These are phyloP conservation scores for Pterois miles DNA, from an alignment of 2,797 vertebrate species.

Conservation along the genomic window DNA sequence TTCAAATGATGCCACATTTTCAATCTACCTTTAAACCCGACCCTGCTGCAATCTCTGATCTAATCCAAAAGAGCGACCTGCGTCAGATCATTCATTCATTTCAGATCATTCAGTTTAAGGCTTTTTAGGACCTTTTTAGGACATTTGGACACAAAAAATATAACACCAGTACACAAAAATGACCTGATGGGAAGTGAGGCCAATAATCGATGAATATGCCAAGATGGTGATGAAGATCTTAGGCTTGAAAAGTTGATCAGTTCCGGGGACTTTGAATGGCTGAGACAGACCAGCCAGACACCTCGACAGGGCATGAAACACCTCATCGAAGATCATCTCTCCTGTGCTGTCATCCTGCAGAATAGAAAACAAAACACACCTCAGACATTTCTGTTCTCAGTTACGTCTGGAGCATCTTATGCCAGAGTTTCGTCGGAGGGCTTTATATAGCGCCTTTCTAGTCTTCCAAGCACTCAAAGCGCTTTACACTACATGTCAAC, in stretches of 20 bases:
- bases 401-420: not conserved
- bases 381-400: not conserved
- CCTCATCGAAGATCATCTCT: constrained; percentile 98
- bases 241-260: constrained; percentile 89
- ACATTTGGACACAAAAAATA: not conserved
- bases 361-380: constrained; percentile 3
- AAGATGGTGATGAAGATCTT: constrained; percentile 97
- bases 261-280: constrained; percentile 94
- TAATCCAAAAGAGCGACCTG: too few relatives aligned
- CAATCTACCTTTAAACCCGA: too few relatives aligned
- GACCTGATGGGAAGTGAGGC: constrained; percentile 95
- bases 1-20: too few relatives aligned
- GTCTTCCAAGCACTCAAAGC: too few relatives aligned
- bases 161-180: not conserved
- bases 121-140: too few relatives aligned
- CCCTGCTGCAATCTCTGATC: too few relatives aligned
- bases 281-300: constrained; percentile 90
- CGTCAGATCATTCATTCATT: too few relatives aligned
- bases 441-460: too few relatives aligned
- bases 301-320: constrained; percentile 93
- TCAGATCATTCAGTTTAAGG: not conserved
- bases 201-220: constrained; percentile 96
- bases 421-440: too few relatives aligned
- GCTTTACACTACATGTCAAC: too few relatives aligned
- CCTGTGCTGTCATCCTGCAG: constrained; percentile 95